phyloP scores from a whole-genome alignment of 2,888 invertebrate genomes.

The Tineola bisselliella region DNA sequence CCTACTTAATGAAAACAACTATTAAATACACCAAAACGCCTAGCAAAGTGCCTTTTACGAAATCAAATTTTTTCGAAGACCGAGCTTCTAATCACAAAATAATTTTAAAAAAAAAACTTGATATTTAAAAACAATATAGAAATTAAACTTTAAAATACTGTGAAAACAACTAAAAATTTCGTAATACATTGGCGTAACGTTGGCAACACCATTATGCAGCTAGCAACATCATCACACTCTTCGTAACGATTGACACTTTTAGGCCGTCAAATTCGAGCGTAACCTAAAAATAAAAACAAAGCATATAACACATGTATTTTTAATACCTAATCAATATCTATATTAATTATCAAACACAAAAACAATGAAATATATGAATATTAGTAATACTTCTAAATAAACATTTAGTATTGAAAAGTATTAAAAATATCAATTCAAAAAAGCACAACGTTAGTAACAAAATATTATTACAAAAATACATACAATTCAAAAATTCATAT shows the following conservation, averaged over 20 bases:
- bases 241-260: constrained; percentile 48
- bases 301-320: neutral
- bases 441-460: neutral
- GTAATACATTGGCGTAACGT: constrained; percentile 15
- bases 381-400: no score
- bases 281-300: constrained; percentile 40
- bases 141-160: neutral
- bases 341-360: no score
- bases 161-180: constrained; percentile 14
- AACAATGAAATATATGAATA: no score
- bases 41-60: no score
- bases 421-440: no score
- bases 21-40: no score
- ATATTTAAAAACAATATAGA: no score
- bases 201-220: constrained; percentile 23
- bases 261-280: constrained; percentile 60
- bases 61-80: no score
- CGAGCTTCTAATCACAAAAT: no score
- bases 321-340: neutral
- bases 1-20: no score
- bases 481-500: constrained; percentile 57
- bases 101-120: no score
- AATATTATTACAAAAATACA: constrained; percentile 14
- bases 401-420: no score
- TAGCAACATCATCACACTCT: constrained; percentile 52